A percentile compares a stretch with the other conserved stretches of the same genome.
Conservation (phyloP, 2,113 vertebrate species). For the Microtus pennsylvanicus region DNA sequence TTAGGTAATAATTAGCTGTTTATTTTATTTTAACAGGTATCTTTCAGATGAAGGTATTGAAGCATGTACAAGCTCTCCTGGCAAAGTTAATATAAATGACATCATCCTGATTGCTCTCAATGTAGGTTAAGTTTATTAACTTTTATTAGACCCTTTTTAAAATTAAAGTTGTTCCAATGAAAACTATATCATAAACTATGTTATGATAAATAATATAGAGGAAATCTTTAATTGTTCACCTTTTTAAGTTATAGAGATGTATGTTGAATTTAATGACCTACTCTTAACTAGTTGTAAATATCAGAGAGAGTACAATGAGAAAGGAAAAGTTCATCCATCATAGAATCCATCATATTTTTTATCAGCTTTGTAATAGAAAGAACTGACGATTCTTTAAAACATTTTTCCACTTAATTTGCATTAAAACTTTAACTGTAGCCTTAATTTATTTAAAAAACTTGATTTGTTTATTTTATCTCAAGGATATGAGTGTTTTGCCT, state of each 20-base stretch:
- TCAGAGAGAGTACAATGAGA: not conserved
- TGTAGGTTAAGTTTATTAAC: slow-evolving; percentile 90
- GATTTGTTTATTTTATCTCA: not conserved
- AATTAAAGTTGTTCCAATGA: slow-evolving; percentile 35
- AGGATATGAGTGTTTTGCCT: not conserved
- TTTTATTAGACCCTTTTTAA: slow-evolving; percentile 44
- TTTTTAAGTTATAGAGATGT: slow-evolving; percentile 45
- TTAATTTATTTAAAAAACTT: not conserved
- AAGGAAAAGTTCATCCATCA: not conserved
- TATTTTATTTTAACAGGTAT: slow-evolving; percentile 90
- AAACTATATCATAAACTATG: slow-evolving; percentile 35
- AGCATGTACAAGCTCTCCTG: slow-evolving; percentile 91
- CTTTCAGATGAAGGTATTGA: slow-evolving; percentile 97
- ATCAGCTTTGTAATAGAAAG: slow-evolving; percentile 29
- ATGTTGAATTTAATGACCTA: slow-evolving; percentile 51
- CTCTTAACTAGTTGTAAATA: slow-evolving; percentile 29
- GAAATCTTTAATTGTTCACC: slow-evolving; percentile 3
- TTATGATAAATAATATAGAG: slow-evolving; percentile 54
- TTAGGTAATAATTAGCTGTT: slow-evolving; percentile 66
- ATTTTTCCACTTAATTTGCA: slow-evolving; percentile 46
- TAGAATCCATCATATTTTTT: slow-evolving; percentile 21
- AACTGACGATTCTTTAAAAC: slow-evolving; percentile 31
- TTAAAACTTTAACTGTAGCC: not conserved
- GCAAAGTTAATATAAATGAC: slow-evolving; percentile 91
- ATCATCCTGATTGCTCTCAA: slow-evolving; percentile 95